These are phyloP conservation scores for Drosophila robusta DNA, from an alignment of 2,888 invertebrate genomes.

Conservation along the genomic window DNA sequence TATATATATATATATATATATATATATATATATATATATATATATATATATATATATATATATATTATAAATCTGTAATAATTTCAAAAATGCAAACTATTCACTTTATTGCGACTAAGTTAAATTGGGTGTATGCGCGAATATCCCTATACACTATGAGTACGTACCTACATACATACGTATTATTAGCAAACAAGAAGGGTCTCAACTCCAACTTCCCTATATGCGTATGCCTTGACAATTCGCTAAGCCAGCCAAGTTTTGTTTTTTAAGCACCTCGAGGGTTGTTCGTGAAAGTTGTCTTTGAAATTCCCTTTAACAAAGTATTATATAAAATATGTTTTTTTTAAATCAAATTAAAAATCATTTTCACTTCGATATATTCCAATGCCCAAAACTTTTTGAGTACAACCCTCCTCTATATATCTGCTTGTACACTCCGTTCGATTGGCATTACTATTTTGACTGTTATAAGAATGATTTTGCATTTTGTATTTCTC, in stretches of 20 bases:
- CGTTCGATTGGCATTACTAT: conserved; percentile 15
- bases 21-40: no score
- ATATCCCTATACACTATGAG: conserved; percentile 25
- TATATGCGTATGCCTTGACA: conserved; percentile 12
- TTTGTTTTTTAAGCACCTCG: conserved; percentile 4
- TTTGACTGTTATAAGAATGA: conserved; percentile 3
- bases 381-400: not conserved
- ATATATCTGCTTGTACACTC: conserved; percentile 4
- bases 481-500: conserved; percentile 15
- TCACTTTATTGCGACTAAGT: conserved; percentile 46
- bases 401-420: conserved; percentile 6
- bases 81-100: conserved; percentile 60
- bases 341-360: not conserved
- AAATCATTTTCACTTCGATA: not conserved
- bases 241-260: conserved; percentile 18
- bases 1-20: conserved; percentile 7
- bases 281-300: not conserved
- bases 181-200: conserved; percentile 33
- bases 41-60: no score
- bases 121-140: conserved; percentile 29
- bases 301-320: not conserved
- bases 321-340: not conserved
- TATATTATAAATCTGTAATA: conserved; percentile 52
- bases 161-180: conserved; percentile 25
- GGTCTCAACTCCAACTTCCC: conserved; percentile 33